phyloP scores from a whole-genome alignment of 2,797 vertebrate species.

The Diplodus puntazzo region DNA sequence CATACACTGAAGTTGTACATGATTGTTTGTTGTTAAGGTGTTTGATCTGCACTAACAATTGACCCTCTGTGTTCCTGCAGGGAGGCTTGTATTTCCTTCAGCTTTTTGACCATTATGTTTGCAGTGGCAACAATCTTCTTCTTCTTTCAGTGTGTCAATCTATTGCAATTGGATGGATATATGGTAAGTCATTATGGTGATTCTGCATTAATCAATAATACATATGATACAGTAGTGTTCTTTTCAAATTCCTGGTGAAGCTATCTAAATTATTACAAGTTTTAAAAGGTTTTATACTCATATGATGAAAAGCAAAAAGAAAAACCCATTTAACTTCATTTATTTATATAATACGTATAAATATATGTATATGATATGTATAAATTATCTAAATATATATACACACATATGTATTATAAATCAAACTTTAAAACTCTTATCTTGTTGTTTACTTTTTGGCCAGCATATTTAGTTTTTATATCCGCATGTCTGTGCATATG shows the following conservation, averaged over 20 bases:
- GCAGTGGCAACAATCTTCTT: slow-evolving; percentile 83
- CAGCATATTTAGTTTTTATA: not conserved
- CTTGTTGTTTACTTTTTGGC: not conserved
- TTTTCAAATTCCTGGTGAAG: not conserved
- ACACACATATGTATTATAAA: not conserved
- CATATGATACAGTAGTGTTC: not conserved
- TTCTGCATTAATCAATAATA: not conserved
- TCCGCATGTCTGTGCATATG: too few species aligned
- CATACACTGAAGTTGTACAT: not conserved
- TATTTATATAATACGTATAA: too few species aligned
- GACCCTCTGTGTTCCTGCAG: slow-evolving; percentile 58
- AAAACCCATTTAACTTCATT: not conserved
- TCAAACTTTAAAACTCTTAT: not conserved
- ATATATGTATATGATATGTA: too few species aligned
- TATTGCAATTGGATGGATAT: slow-evolving; percentile 81
- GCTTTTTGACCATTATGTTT: slow-evolving; percentile 84
- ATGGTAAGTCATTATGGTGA: slow-evolving; percentile 69
- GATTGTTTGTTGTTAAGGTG: slow-evolving; percentile 10
- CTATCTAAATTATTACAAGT: not conserved
- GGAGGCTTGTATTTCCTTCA: slow-evolving; percentile 83
- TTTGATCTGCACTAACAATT: slow-evolving; percentile 13
- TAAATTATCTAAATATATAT: too few species aligned
- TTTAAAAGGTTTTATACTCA: not conserved
- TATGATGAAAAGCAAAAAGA: not conserved
- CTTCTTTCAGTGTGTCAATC: slow-evolving; percentile 83